Evolutionary conservation across 2,113 vertebrate species (phyloP).

Genomic region (Passerina amoena): DNA sequence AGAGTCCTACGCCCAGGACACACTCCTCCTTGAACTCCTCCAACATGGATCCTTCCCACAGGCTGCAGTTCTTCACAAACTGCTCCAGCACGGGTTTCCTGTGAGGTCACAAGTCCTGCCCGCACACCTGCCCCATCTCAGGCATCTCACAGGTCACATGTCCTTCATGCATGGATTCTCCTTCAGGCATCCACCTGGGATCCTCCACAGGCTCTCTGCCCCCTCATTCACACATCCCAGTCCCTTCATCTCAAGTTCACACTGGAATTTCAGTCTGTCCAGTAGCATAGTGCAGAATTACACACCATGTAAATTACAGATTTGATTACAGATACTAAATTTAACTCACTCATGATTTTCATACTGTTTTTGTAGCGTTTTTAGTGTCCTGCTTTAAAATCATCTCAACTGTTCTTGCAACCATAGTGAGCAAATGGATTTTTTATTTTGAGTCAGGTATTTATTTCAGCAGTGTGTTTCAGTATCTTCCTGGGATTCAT

Average conservation of each 20-base stretch:
- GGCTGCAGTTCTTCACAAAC: not conserved
- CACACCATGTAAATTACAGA: not conserved
- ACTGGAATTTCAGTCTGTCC: not conserved
- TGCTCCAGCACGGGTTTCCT: not conserved
- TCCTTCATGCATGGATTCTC: not conserved
- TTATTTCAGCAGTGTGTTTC: not conserved
- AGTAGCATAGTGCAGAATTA: not conserved
- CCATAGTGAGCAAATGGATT: not conserved
- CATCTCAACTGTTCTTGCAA: not conserved
- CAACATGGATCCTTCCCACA: not conserved
- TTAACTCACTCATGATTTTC: not conserved
- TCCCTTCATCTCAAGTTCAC: not conserved
- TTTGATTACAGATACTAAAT: not conserved
- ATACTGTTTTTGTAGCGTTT: not conserved
- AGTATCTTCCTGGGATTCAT: not conserved
- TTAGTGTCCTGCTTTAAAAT: not conserved
- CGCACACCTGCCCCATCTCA: not conserved
- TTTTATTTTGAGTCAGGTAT: not conserved
- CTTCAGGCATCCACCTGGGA: not conserved
- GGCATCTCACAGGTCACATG: not conserved
- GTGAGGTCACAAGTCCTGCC: not conserved
- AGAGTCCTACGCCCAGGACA: too few species aligned
- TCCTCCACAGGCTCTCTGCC: not conserved
- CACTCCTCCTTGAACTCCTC: not conserved
- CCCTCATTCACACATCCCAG: not conserved